Conservation (phyloP, 2,797 vertebrate genomes). For the Smutsia gigantea region DNA sequence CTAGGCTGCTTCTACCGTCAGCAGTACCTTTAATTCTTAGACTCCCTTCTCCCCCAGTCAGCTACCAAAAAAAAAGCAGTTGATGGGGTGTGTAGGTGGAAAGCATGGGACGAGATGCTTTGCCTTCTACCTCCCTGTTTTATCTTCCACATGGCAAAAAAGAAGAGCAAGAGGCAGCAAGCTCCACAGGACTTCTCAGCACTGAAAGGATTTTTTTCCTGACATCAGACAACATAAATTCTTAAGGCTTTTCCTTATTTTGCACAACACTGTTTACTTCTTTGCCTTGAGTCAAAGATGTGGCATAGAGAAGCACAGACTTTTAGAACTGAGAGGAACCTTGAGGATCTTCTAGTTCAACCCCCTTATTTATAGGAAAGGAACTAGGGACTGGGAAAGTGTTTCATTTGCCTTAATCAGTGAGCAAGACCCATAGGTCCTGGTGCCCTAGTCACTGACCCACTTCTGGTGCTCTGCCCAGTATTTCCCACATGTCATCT, state of each 20-base stretch:
- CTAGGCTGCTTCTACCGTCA: neutral
- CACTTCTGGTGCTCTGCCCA: neutral
- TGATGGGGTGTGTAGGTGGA: rapidly evolving
- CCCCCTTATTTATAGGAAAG: neutral
- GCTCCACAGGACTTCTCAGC: neutral
- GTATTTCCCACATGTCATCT: neutral
- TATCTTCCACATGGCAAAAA: neutral
- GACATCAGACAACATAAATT: neutral
- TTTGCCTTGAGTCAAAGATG: neutral
- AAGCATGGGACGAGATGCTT: neutral
- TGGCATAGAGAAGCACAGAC: neutral
- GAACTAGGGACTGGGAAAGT: neutral
- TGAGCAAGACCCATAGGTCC: neutral
- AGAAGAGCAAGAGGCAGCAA: neutral
- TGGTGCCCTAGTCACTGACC: neutral
- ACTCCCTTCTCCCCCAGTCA: neutral
- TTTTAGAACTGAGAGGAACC: neutral
- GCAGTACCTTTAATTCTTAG: neutral
- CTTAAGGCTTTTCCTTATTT: neutral
- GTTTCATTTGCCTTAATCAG: neutral
- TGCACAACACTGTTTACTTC: neutral
- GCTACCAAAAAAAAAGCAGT: neutral
- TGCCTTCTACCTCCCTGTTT: neutral
- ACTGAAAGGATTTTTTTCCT: neutral
- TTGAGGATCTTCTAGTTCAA: neutral